Evolutionary conservation across 1,140 invertebrate genomes (phyloP), one percentile per base, ranked within the genome.

Genomic region (Scaptodrosophila lebanonensis): DNA sequence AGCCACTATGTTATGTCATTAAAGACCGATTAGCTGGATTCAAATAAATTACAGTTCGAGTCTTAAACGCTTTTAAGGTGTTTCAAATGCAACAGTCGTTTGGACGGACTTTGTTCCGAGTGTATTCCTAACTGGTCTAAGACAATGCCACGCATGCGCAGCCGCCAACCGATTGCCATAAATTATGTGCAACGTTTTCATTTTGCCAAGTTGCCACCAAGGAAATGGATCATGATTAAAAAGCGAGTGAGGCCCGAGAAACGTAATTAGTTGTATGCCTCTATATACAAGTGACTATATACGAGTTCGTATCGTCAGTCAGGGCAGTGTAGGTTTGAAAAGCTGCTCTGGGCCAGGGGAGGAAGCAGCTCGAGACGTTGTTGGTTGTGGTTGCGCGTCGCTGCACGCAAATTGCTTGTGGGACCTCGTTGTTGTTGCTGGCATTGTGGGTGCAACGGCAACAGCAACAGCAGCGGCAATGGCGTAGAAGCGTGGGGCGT

Each of bases 151-250:
- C 48, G 65, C 65, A 66, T 52, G 35, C 35, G 35, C 35, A 38
- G 32, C 5, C 8, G 22, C 22, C 3, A 25, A 25, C 3, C 3
- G 8, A 8, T 25, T 25, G 22, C 3, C 61, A 70, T 82, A 75
- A 82, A 82, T 82, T 82, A 82, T 82, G 75, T 64, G 75, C 75
- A 82, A 82, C 75, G 70, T 82, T 70, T 82, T 82, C 66, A 82
- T 82, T 82, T 73, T 56, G 49, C 57, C 45, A 16, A n/a, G 27
- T 44, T 40, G 51, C 13, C 20, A 43, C 29, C 36, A 51, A 56
- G 56, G 66, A 82, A 82, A 66, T 70, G 69, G 47, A 66, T 69
- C 65, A 69, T 56, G 75, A 82, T 79, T 79, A 69, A 62, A 53
- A 27, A 58, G 16, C 36, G 40, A 33, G 6, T 25, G 44, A 27